These are phyloP conservation scores for Callorhinus ursinus DNA, from an alignment of 2,113 vertebrate species.

Conservation along the genomic window DNA sequence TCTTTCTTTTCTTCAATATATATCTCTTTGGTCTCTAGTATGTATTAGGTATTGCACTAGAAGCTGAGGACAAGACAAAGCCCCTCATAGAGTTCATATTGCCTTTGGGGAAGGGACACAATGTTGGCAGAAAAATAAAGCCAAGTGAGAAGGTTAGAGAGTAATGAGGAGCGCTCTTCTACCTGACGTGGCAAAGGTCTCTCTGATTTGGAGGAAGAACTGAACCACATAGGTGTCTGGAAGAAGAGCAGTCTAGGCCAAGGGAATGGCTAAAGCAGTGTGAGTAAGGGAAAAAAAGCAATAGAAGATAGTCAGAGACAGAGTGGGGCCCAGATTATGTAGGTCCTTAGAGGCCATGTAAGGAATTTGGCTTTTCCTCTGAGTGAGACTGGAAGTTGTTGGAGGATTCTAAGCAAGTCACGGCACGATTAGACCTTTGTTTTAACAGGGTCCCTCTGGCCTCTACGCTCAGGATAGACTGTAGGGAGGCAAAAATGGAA, in stretches of 20 bases:
- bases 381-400: neutral
- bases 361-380: neutral
- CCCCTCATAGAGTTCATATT: neutral
- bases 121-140: neutral
- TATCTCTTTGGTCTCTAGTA: neutral
- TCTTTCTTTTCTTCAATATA: neutral
- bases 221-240: neutral
- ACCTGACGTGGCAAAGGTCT: neutral
- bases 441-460: neutral
- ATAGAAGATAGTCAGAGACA: neutral
- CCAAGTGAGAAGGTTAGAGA: neutral
- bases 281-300: neutral
- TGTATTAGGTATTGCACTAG: neutral
- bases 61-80: neutral
- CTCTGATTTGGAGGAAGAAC: conserved; percentile 10
- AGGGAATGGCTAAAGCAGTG: neutral
- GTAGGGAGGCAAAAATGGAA: neutral
- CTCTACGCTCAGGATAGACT: neutral
- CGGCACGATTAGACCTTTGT: neutral
- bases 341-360: neutral
- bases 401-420: neutral
- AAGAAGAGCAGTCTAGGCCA: neutral
- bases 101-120: neutral
- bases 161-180: neutral
- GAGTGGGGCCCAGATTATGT: neutral